Evolutionary conservation across 92 coral and sea anemone genomes (phyloP).

Genomic region (Meandrina meandrites): DNA sequence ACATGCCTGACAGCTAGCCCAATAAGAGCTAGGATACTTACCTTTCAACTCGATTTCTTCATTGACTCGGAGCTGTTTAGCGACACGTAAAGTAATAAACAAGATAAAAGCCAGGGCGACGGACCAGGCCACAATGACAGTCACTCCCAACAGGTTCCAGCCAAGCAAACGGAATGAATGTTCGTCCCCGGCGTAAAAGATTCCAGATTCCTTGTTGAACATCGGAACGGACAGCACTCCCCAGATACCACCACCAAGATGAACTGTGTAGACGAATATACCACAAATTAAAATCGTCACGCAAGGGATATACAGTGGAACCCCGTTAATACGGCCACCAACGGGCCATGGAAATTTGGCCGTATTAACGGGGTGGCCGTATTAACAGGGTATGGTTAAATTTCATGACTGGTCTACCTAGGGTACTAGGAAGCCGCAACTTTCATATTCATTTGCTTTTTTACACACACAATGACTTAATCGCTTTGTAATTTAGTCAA

Average conservation of each 20-base stretch:
- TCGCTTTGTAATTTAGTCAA: no score
- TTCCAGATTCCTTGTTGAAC: constrained; percentile 70
- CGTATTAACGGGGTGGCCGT: no score
- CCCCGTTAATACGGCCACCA: no score
- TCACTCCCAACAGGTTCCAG: constrained; percentile 84
- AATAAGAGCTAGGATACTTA: not conserved
- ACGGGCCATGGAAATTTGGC: no score
- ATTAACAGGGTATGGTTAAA: no score
- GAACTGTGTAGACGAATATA: constrained; percentile 51
- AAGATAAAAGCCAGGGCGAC: constrained; percentile 50
- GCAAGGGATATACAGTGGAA: no score
- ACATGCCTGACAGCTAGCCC: not conserved
- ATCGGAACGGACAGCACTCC: constrained; percentile 86
- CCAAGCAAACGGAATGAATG: constrained; percentile 70
- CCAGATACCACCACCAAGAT: constrained; percentile 93
- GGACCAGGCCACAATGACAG: constrained; percentile 71
- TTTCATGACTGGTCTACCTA: no score
- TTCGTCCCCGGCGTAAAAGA: constrained; percentile 63
- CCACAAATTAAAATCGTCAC: not conserved
- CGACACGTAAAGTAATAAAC: constrained; percentile 55
- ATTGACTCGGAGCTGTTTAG: constrained; percentile 71
- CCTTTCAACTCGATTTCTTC: constrained; percentile 88
- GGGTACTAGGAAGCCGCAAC: no score
- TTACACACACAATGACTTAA: no score
- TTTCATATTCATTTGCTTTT: no score